Percentiles rank a stretch among this genome's conserved stretches.
These are phyloP conservation scores for Stegostoma tigrinum DNA, from an alignment of 2,113 vertebrate genomes.

Conservation along the genomic window DNA sequence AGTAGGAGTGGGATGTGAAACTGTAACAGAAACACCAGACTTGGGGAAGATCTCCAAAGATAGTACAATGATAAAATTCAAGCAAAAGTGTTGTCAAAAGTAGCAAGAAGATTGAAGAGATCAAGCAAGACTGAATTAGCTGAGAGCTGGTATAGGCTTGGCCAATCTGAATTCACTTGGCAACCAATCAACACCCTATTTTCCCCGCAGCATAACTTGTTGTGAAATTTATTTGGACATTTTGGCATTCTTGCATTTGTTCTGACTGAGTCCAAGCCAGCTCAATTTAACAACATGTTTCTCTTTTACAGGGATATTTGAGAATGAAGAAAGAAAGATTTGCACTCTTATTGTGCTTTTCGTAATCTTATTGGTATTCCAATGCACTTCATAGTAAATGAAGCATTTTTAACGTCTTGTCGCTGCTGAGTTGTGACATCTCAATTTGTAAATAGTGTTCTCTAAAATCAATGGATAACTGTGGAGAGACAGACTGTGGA, in stretches of 20 bases:
- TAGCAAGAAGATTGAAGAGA: background rate
- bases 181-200: no score
- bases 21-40: background rate
- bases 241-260: background rate
- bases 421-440: background rate
- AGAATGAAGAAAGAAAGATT: background rate
- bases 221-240: no score
- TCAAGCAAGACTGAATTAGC: background rate
- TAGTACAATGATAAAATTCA: background rate
- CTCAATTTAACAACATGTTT: no score
- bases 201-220: no score
- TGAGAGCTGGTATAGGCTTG: no score
- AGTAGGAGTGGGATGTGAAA: background rate
- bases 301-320: no score
- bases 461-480: background rate
- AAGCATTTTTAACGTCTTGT: background rate
- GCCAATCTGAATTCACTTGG: no score
- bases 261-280: no score
- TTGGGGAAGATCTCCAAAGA: background rate
- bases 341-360: background rate
- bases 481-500: background rate
- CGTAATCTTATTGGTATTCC: background rate
- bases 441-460: background rate
- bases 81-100: background rate
- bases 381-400: background rate